Conservation (phyloP, 2,113 vertebrate species). For the Osmerus eperlanus region DNA sequence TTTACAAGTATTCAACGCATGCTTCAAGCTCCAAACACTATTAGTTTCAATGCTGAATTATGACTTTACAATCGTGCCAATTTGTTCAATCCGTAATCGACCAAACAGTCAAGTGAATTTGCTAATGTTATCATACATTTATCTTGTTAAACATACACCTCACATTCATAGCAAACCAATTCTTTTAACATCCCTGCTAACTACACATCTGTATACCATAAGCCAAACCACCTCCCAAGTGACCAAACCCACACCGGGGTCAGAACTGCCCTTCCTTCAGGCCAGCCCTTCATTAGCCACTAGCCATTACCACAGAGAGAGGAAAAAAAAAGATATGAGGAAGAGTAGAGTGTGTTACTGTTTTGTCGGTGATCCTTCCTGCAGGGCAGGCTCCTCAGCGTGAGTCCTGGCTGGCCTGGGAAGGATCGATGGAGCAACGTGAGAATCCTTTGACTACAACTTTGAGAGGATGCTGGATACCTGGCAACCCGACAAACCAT, state of each 20-base stretch:
- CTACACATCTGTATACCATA: too few relatives aligned
- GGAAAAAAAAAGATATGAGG: not conserved
- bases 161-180: too few relatives aligned
- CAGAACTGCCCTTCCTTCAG: not conserved
- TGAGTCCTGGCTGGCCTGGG: slow-evolving; percentile 33
- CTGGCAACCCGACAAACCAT: slow-evolving; percentile 23
- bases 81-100: not conserved
- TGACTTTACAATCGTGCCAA: not conserved
- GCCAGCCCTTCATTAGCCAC: not conserved
- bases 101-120: not conserved
- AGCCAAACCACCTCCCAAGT: too few relatives aligned
- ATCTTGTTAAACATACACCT: too few relatives aligned
- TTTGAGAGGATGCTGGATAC: slow-evolving; percentile 18
- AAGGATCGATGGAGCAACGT: slow-evolving; percentile 44
- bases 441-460: slow-evolving; percentile 39
- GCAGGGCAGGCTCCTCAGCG: slow-evolving; percentile 30
- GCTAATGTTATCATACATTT: too few relatives aligned
- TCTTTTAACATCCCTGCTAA: too few relatives aligned
- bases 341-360: not conserved
- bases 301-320: not conserved
- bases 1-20: not conserved
- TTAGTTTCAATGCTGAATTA: slow-evolving; percentile 28
- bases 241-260: too few relatives aligned
- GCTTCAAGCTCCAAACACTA: slow-evolving; percentile 1
- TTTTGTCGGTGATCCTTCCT: slow-evolving; percentile 23